phyloP scores from a whole-genome alignment of 1,140 invertebrate genomes.

The Trigoniulus corallinus region DNA sequence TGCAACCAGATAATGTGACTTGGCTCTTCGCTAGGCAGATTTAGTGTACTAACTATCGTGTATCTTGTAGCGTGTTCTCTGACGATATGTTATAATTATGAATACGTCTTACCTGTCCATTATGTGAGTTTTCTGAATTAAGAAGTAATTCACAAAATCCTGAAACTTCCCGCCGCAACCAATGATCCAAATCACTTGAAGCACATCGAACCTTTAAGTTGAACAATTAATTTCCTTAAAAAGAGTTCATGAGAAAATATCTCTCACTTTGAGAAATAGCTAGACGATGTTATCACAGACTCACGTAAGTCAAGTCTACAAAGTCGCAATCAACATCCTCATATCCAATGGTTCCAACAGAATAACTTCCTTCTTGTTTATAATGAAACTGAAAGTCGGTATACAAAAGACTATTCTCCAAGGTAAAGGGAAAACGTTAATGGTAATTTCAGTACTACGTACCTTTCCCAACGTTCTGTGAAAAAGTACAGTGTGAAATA shows the following conservation, averaged over 20 bases:
- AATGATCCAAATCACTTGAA: constrained; percentile 53
- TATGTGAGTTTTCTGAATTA: constrained; percentile 24
- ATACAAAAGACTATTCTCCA: constrained; percentile 4
- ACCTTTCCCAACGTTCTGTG: constrained; percentile 80
- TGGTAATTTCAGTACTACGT: constrained; percentile 6
- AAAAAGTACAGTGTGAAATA: constrained; percentile 90
- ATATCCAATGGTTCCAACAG: constrained; percentile 84
- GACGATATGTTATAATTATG: too few relatives aligned
- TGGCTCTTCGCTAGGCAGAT: too few relatives aligned
- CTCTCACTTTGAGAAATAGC: neutral
- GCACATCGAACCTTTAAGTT: constrained; percentile 55
- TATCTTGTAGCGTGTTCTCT: too few relatives aligned
- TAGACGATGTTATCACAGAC: too few relatives aligned
- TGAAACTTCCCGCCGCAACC: constrained; percentile 61
- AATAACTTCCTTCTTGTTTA: constrained; percentile 81
- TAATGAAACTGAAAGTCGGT: constrained; percentile 51
- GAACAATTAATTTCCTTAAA: constrained; percentile 1
- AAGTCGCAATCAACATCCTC: constrained; percentile 94
- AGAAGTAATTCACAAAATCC: constrained; percentile 70
- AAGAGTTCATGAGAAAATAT: neutral
- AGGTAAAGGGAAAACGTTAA: neutral
- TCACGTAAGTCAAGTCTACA: constrained; percentile 86
- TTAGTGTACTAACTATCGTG: too few relatives aligned
- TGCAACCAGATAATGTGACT: too few relatives aligned
- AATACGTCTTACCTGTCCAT: constrained; percentile 39